Evolutionary conservation across 1,140 invertebrate genomes (phyloP), one percentile per base, ranked within the genome.

Genomic region (Drosophila athabasca): DNA sequence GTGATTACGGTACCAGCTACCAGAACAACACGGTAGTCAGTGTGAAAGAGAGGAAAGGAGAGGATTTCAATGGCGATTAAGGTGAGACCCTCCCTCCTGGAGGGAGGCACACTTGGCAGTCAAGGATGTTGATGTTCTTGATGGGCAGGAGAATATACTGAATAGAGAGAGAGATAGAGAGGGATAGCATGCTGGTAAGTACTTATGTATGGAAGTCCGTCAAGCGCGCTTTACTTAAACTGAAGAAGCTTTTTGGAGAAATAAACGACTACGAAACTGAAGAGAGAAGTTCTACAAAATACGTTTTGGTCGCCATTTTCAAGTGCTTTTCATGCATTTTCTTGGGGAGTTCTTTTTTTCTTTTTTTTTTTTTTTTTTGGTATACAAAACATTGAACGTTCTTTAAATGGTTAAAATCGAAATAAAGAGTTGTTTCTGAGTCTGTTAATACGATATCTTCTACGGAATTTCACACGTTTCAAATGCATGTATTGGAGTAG

Each of bases 281-380:
- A 83, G 74, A 73, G 66, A 81, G 17, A 79, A 79, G 76, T 83
- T 50, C 83, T 88, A 88, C 79, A 88, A 5, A 26, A 26, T 62
- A 79, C 70, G 65, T 83, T 78, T 71, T 75, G 59, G 66, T 83
- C 76, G 79, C 68, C 83, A 88, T 88, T 79, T 88, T 88, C 68
- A 83, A 88, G 83, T 88, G 83, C 83, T 88, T 49, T 88, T 88
- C 83, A 88, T 88, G 83, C 83, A 88, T 88, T 88, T 78, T 80
- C 69, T 62, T 64, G 67, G 62, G 65, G 44, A 19, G 44, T 58
- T 74, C 22, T 68, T 59, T 59, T 46, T 68, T 54, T 59, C 44
- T 65, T 71, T 53, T 15, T n/a, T n/a, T 68, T 59, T 59, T 46
- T 68, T 54, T 59, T 46, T 65, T 71, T 53, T 15, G 17, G 50